Evolutionary conservation across 2,888 invertebrate species (phyloP).

Genomic region (Ceriagrion tenellum): DNA sequence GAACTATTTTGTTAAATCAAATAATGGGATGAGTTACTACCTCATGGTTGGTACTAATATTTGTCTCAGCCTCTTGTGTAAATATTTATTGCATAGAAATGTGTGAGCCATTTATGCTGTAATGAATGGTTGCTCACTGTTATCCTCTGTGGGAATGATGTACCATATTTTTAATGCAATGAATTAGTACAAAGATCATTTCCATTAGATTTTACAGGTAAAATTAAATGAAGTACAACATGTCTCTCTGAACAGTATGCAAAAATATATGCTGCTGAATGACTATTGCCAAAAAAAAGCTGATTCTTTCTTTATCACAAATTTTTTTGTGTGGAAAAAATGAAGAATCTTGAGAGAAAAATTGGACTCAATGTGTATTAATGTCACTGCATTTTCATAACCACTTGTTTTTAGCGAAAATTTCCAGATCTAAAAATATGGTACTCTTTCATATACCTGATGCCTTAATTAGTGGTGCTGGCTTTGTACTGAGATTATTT

Average conservation of each 20-base stretch:
- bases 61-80: constrained; percentile 13
- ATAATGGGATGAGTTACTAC: background rate
- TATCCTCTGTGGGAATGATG: background rate
- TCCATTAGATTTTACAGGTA: background rate
- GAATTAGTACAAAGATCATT: background rate
- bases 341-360: no score
- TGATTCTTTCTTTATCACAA: no score
- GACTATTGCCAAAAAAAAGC: no score
- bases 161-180: background rate
- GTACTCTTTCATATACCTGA: background rate
- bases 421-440: background rate
- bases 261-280: background rate
- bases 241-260: background rate
- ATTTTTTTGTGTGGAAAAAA: no score
- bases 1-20: background rate
- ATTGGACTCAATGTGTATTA: no score
- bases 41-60: background rate
- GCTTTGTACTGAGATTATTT: background rate
- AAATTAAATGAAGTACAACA: background rate
- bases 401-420: background rate
- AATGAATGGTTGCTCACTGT: background rate
- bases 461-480: background rate
- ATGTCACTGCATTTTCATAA: background rate
- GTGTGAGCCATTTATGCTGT: background rate
- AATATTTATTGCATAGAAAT: background rate